Percentiles rank a stretch among this genome's conserved stretches.
phyloP scores from a whole-genome alignment of 2,113 vertebrate species.

The Trochalopteron elliotii region DNA sequence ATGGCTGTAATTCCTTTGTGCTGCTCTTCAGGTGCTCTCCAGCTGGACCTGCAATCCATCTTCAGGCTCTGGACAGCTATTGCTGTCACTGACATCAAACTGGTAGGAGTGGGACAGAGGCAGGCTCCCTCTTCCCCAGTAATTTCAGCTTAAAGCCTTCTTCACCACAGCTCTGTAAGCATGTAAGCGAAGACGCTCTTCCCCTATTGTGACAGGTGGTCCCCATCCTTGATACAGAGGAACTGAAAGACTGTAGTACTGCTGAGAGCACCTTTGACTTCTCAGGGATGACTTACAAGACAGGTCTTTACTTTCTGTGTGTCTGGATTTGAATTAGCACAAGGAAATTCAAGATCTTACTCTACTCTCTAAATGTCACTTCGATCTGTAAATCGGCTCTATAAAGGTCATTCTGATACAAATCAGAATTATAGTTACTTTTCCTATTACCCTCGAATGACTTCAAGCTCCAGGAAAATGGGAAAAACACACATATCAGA shows the following conservation, averaged over 20 bases:
- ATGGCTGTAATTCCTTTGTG: background rate
- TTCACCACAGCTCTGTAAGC: background rate
- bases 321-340: constrained; percentile 65
- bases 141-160: background rate
- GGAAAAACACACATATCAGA: constrained; percentile 30
- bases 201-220: background rate
- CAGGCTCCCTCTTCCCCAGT: background rate
- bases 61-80: background rate
- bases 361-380: constrained; percentile 65
- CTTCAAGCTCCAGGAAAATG: constrained; percentile 38
- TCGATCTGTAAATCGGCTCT: constrained; percentile 60
- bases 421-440: constrained; percentile 64
- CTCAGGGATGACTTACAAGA: constrained; percentile 60
- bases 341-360: constrained; percentile 65
- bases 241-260: background rate
- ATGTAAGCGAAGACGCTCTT: background rate
- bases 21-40: background rate
- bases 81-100: background rate
- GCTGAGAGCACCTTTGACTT: constrained; percentile 46
- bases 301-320: constrained; percentile 58
- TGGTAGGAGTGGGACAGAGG: background rate
- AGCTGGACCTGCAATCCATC: background rate
- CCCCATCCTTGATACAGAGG: background rate
- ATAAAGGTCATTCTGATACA: constrained; percentile 67
- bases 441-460: constrained; percentile 51